Evolutionary conservation across 2,113 vertebrate species (phyloP), one percentile per base, ranked within the genome.

Genomic region (Herpetotheres cachinnans): DNA sequence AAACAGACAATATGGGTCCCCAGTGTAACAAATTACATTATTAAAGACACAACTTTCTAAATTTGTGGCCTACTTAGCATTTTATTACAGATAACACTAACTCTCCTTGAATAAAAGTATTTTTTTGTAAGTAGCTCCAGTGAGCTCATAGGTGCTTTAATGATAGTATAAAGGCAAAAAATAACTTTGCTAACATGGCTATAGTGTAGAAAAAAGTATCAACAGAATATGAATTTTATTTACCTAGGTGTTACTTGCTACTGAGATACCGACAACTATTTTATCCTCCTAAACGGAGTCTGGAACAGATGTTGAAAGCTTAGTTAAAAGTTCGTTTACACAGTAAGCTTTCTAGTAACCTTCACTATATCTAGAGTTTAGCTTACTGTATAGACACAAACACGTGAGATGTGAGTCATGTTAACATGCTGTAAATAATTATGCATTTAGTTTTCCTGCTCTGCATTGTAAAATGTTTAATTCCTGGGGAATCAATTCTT

Each of bases 21-120:
- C 63, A 86, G 78, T 87, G 70, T 82, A 94, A 92, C 85, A 96
- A 98, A 98, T 96, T 98, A 93, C 95, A 98, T 98, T 97, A 98
- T 97, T 98, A 98, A 98, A 93, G 74, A 97, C 58, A 91, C 63
- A 96, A 76, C 82, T 82, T 95, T 93, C 86, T 73, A 88, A 67
- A 96, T 96, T 52, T 81, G 40, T 97, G 83, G 34, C 52, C 73
- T 96, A 96, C 83, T 93, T 97, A 96, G 63, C 19, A 73, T 94
- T 89, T 84, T 80, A 46, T 96, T 95, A 77, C 29, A 89, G 24
- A 19, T 26, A 94, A 40, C 44, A 36, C 14, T 63, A 67, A 24
- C 14, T 5, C 10, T 72, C 50, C 32, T 80, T 77, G 30, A 50
- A 74, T 40, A 86, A 49, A 90, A 77, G 10, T 46, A 47, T 15